Conservation (phyloP, 2,888 invertebrate species). For the Calameuta pallipes region DNA sequence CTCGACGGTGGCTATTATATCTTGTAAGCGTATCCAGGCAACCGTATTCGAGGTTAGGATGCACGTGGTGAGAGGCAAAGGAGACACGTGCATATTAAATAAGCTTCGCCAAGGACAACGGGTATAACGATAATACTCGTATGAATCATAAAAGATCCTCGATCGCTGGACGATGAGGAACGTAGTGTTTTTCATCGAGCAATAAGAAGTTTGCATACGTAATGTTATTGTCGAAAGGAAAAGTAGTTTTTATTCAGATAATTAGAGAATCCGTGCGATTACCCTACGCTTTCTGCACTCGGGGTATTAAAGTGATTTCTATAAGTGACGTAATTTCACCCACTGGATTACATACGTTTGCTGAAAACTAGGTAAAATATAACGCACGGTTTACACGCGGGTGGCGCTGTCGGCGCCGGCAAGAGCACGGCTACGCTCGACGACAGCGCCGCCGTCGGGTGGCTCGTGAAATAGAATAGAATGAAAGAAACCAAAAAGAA, state of each 20-base stretch:
- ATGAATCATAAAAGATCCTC: neutral
- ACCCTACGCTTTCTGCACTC: constrained; percentile 56
- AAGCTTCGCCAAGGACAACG: neutral
- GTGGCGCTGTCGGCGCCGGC: neutral
- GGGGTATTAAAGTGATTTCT: constrained; percentile 50
- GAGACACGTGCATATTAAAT: neutral
- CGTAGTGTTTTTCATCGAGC: neutral
- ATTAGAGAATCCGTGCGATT: constrained; percentile 41
- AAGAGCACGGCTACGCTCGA: neutral
- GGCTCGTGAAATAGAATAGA: neutral
- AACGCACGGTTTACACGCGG: neutral
- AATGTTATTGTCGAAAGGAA: neutral
- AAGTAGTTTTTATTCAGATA: constrained; percentile 3
- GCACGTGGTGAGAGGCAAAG: neutral
- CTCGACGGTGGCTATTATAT: neutral
- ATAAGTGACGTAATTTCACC: constrained; percentile 47
- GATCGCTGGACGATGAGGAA: neutral
- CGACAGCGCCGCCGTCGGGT: neutral
- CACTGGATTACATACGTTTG: neutral
- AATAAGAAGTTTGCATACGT: neutral
- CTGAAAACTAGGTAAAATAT: neutral
- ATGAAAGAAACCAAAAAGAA: neutral
- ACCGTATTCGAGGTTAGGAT: neutral
- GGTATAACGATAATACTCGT: neutral
- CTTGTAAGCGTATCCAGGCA: neutral